phyloP scores from a whole-genome alignment of 1,140 invertebrate genomes.

The Plectrocnemia conspersa region DNA sequence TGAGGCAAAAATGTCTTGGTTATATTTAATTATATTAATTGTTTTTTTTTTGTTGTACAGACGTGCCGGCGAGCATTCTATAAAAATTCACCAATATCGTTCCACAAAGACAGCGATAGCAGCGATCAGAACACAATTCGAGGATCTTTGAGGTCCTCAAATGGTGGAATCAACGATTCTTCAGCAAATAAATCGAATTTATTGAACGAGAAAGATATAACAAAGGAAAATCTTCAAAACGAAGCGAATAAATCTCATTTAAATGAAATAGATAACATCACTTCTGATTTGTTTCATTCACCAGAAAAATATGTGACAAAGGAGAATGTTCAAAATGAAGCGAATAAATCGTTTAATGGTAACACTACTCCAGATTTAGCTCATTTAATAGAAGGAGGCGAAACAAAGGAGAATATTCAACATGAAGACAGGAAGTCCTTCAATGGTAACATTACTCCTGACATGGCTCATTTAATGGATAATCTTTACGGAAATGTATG shows the following conservation, averaged over 20 bases:
- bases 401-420: neutral
- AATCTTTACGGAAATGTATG: constrained; percentile 29
- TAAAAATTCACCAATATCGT: constrained; percentile 1
- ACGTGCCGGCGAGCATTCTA: neutral
- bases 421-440: neutral
- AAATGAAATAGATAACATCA: too few species aligned
- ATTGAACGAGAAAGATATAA: neutral
- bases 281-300: neutral
- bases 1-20: too few species aligned
- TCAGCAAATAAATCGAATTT: constrained; percentile 3
- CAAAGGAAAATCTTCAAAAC: neutral
- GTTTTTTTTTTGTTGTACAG: constrained; percentile 1
- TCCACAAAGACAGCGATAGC: neutral
- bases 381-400: neutral
- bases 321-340: neutral
- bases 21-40: too few species aligned
- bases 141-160: neutral
- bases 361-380: constrained; percentile 4
- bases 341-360: neutral
- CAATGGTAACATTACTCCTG: constrained; percentile 11
- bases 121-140: neutral
- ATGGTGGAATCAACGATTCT: neutral
- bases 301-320: constrained; percentile 16
- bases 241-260: neutral
- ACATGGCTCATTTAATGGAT: constrained; percentile 25